Conservation (phyloP, 2,888 invertebrate species). For the Papilio elwesi region DNA sequence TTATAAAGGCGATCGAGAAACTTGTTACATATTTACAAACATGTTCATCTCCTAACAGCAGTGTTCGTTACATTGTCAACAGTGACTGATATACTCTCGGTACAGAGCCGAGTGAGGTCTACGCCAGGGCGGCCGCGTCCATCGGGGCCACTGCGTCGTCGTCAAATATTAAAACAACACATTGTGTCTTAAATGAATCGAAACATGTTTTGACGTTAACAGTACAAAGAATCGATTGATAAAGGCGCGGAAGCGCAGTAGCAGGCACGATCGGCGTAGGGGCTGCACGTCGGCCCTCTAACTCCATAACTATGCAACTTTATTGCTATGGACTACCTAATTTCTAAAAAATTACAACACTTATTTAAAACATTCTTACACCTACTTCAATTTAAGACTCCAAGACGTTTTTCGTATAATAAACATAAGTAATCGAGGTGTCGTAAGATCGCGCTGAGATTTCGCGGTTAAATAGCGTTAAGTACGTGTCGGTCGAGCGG, state of each 20-base stretch:
- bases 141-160: slow-evolving; percentile 47
- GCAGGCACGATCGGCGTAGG: slow-evolving; percentile 66
- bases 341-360: slow-evolving; percentile 69
- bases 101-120: slow-evolving; percentile 42
- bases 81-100: too few species aligned
- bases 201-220: slow-evolving; percentile 42
- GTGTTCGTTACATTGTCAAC: slow-evolving; percentile 54
- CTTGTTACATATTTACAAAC: slow-evolving; percentile 72
- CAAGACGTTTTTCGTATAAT: slow-evolving; percentile 49
- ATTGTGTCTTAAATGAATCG: slow-evolving; percentile 45
- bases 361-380: slow-evolving; percentile 65
- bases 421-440: slow-evolving; percentile 49
- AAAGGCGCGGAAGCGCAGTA: too few species aligned
- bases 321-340: slow-evolving; percentile 74
- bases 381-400: slow-evolving; percentile 60
- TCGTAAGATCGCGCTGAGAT: slow-evolving; percentile 54
- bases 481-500: slow-evolving; percentile 57
- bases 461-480: slow-evolving; percentile 53
- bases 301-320: slow-evolving; percentile 53
- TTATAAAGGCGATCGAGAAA: slow-evolving; percentile 61
- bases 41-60: slow-evolving; percentile 66
- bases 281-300: slow-evolving; percentile 59
- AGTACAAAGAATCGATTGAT: too few species aligned
- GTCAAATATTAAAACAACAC: slow-evolving; percentile 53
- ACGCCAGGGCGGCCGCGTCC: not conserved